These are phyloP conservation scores for Aeoliscus strigatus DNA, from an alignment of 2,797 vertebrate species.

Conservation along the genomic window DNA sequence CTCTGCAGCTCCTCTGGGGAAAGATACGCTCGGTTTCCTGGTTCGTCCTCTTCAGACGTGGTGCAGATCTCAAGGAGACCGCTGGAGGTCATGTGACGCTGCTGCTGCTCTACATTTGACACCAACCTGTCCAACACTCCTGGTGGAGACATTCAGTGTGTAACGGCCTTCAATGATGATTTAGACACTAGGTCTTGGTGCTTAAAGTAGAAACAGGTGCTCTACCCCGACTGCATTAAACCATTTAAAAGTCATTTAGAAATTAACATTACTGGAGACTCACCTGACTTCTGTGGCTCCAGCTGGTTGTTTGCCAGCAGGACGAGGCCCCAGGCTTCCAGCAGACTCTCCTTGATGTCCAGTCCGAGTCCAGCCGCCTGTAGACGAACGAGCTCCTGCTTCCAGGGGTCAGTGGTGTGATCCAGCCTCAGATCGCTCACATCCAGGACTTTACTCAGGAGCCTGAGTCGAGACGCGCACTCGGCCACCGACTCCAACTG, in stretches of 20 bases:
- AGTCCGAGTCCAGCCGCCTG: slow-evolving; percentile 75
- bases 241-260: too few relatives aligned
- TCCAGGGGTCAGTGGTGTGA: slow-evolving; percentile 59
- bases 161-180: neutral
- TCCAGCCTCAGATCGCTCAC: slow-evolving; percentile 68
- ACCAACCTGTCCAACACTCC: slow-evolving; percentile 77
- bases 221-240: too few relatives aligned
- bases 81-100: slow-evolving; percentile 72
- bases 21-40: slow-evolving; percentile 19
- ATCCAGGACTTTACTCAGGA: slow-evolving; percentile 76
- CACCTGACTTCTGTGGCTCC: slow-evolving; percentile 82
- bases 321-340: slow-evolving; percentile 83
- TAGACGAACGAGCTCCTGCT: slow-evolving; percentile 77
- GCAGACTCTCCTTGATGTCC: slow-evolving; percentile 80
- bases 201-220: too few relatives aligned
- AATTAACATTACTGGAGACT: slow-evolving; percentile 14
- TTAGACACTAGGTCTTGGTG: neutral
- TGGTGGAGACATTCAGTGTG: slow-evolving; percentile 22
- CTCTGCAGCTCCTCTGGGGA: slow-evolving; percentile 71
- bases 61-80: slow-evolving; percentile 65
- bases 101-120: slow-evolving; percentile 75
- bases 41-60: slow-evolving; percentile 44
- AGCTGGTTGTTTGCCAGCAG: slow-evolving; percentile 83
- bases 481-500: slow-evolving; percentile 83
- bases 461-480: slow-evolving; percentile 77